These are phyloP conservation scores for Drosophila setosimentum DNA, from an alignment of 2,888 invertebrate species.

Conservation along the genomic window DNA sequence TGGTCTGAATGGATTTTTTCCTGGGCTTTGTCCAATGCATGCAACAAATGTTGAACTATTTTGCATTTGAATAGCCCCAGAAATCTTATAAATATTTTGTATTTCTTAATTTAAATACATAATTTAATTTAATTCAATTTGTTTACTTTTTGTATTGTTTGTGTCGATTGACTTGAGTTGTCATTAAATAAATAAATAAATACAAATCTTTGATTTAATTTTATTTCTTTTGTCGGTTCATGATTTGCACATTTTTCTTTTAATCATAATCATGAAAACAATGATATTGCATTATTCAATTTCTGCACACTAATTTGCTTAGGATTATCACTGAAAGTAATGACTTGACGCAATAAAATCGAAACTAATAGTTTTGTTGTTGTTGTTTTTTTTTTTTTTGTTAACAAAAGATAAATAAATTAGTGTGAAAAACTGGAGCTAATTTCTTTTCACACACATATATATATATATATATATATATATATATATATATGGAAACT, in stretches of 20 bases:
- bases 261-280: conserved; percentile 25
- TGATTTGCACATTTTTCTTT: conserved; percentile 39
- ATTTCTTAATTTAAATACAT: no score
- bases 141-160: no score
- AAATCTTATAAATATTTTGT: no score
- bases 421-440: not conserved
- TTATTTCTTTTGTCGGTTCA: conserved; percentile 6
- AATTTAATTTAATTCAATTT: no score
- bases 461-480: not conserved
- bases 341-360: conserved; percentile 32
- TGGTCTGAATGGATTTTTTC: not conserved
- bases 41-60: no score
- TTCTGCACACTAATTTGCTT: conserved; percentile 9
- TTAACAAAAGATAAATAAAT: conserved; percentile 25
- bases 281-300: conserved; percentile 40
- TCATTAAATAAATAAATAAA: no score
- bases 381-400: conserved; percentile 2
- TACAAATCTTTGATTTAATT: no score
- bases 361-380: not conserved
- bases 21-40: not conserved
- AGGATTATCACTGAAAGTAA: conserved; percentile 21
- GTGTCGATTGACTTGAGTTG: no score
- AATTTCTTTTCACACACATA: conserved; percentile 7
- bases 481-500: not conserved
- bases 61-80: not conserved